Evolutionary conservation across 2,113 vertebrate genomes (phyloP).

Genomic region (Anoplopoma fimbria): DNA sequence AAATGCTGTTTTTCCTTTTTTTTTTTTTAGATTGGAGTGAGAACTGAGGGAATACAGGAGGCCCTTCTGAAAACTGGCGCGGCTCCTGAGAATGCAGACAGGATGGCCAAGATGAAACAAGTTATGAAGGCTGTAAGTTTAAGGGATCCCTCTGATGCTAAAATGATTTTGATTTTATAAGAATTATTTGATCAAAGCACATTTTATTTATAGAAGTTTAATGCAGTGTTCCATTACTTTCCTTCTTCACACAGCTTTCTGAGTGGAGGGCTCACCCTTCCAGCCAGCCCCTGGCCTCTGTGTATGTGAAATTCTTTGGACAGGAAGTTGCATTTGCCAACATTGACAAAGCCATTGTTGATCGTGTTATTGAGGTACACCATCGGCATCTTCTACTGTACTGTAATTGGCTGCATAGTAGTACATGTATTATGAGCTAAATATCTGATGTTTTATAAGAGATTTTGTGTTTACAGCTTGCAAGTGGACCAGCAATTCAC

Average conservation of each 20-base stretch:
- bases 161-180: neutral
- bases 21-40: constrained; percentile 80
- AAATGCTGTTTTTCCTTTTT: neutral
- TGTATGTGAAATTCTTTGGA: constrained; percentile 85
- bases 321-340: constrained; percentile 85
- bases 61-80: constrained; percentile 77
- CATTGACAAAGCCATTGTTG: constrained; percentile 82
- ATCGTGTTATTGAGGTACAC: constrained; percentile 83
- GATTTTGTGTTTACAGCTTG: constrained; percentile 63
- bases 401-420: neutral
- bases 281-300: constrained; percentile 80
- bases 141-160: neutral
- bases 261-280: constrained; percentile 83
- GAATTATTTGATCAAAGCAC: neutral
- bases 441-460: neutral
- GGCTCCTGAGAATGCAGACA: constrained; percentile 71
- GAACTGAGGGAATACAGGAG: constrained; percentile 87
- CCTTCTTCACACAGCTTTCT: constrained; percentile 75
- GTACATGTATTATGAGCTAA: neutral
- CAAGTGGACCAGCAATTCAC: constrained; percentile 48
- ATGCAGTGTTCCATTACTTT: neutral
- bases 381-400: neutral
- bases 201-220: neutral
- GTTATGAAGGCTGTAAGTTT: constrained; percentile 84
- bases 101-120: constrained; percentile 85